Conservation (phyloP, 2,113 vertebrate genomes). For the Cariama cristata region DNA sequence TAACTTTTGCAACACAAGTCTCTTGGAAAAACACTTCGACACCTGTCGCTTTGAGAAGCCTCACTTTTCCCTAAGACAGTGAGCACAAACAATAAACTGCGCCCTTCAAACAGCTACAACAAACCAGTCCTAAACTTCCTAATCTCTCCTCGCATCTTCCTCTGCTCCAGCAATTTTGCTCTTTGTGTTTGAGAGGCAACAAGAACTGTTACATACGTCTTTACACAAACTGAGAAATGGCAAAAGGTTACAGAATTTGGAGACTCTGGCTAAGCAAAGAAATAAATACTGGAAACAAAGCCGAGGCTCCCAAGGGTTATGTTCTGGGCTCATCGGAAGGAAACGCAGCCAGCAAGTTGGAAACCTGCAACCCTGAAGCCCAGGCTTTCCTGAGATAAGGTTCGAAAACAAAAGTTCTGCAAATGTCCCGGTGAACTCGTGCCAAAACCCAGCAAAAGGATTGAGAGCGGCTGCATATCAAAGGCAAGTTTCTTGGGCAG, state of each 20-base stretch:
- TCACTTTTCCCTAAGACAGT: background rate
- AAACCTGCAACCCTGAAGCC: background rate
- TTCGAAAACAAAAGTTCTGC: slow-evolving; percentile 18
- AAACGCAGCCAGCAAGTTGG: background rate
- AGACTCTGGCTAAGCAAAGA: background rate
- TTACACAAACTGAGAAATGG: background rate
- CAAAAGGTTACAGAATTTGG: background rate
- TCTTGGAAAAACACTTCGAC: background rate
- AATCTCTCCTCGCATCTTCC: background rate
- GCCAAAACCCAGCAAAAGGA: background rate
- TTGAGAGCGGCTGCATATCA: rapidly evolving
- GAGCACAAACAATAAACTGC: background rate
- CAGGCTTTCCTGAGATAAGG: background rate
- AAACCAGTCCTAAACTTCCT: background rate
- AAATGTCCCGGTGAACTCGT: background rate
- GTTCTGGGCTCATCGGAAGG: background rate
- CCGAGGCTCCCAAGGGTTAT: background rate
- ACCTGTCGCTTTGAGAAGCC: slow-evolving; percentile 4
- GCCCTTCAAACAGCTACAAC: background rate
- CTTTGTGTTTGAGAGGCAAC: background rate
- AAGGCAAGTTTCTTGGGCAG: background rate
- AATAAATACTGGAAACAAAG: slow-evolving; percentile 1
- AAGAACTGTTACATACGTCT: background rate
- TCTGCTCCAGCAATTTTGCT: background rate
- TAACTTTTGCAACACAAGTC: background rate